Base-by-base conservation (phyloP, 2,888 invertebrate genomes). In the Odontocerum albicorne region DNA sequence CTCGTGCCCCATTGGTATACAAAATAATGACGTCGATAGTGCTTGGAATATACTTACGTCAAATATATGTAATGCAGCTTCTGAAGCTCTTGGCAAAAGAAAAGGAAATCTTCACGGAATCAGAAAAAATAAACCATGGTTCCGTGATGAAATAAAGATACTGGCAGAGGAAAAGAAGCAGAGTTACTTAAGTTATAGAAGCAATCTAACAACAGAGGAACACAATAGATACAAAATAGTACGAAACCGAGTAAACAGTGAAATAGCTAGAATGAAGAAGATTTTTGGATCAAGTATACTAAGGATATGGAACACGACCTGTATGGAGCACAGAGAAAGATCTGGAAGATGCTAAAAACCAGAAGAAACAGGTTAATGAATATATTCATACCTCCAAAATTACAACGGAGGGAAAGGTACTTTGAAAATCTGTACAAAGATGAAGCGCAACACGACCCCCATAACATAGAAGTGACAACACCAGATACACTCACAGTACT, bases 61-160 rank as follows among this genome's bases (percentile, higher is more conserved):
- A 13, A 42, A 42, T 4, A 42, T 42, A 21, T 4, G 7, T n/a
- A 13, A 12, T 6, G 42, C 42, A 16, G 20, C 42, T 12, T 21
- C 21, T 4, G 42, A 42, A 21, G 43, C 35, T 20, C n/a, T 42
- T 8, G 27, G 54, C 33, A 42, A 42, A 12, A 38, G 19, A 33
- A 4, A 33, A 35, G 15, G 35, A 8, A 40, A 54, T 16, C 16
- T 49, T 12, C 32, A 51, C 22, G 54, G 31, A 3, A 54, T 22
- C 2, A 50, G 40, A 4, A 51, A 51, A 2, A 15, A 6, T 3
- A 54, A 47, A 40, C 31, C 54, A 15, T 54, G 54, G 54, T 47
- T 54, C 38, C 39, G 39, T 19, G 17, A 54, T n/a, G 49, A 54
- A 39, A 39, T 50, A 31, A 51, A 54, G 15, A 32, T 31, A 15